Percentiles rank a stretch among this genome's conserved stretches.
Evolutionary conservation across 2,113 vertebrate genomes (phyloP).

Genomic region (Ramphastos sulfuratus): DNA sequence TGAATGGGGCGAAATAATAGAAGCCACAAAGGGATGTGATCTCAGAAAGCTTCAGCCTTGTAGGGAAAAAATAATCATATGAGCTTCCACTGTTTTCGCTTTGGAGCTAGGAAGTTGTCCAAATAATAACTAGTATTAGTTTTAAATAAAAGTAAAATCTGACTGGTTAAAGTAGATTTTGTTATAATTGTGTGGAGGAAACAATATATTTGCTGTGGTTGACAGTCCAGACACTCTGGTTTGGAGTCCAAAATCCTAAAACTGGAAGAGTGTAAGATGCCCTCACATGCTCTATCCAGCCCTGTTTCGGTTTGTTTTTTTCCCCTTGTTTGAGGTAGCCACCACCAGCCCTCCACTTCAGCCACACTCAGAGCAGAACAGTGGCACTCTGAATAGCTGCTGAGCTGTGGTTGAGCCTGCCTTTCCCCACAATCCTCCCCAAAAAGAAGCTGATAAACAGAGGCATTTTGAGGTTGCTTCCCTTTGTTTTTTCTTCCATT

Average conservation of each 20-base stretch:
- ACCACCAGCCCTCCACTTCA: not conserved
- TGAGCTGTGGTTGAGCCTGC: not conserved
- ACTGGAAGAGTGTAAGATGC: rapidly evolving
- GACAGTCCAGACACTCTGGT: not conserved
- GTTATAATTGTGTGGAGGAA: not conserved
- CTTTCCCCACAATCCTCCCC: not conserved
- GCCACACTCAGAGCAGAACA: rapidly evolving
- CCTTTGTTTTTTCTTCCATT: not conserved
- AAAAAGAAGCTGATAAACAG: not conserved
- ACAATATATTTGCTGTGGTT: not conserved
- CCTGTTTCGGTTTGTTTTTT: not conserved
- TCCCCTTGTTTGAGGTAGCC: rapidly evolving
- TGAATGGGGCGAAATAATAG: not conserved
- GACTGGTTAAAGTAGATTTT: not conserved
- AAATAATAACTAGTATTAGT: too few species aligned
- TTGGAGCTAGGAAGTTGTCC: not conserved
- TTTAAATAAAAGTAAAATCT: not conserved
- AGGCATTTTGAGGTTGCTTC: not conserved
- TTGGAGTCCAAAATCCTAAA: not conserved
- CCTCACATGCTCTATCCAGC: rapidly evolving
- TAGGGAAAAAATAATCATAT: not conserved
- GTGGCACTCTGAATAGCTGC: not conserved
- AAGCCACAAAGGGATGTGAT: not conserved
- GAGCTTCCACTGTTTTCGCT: not conserved
- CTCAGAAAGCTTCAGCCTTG: not conserved